Percentiles rank a stretch among this genome's conserved stretches.
These are phyloP conservation scores for Capromys pilorides DNA, from an alignment of 2,797 vertebrate species.

Conservation along the genomic window DNA sequence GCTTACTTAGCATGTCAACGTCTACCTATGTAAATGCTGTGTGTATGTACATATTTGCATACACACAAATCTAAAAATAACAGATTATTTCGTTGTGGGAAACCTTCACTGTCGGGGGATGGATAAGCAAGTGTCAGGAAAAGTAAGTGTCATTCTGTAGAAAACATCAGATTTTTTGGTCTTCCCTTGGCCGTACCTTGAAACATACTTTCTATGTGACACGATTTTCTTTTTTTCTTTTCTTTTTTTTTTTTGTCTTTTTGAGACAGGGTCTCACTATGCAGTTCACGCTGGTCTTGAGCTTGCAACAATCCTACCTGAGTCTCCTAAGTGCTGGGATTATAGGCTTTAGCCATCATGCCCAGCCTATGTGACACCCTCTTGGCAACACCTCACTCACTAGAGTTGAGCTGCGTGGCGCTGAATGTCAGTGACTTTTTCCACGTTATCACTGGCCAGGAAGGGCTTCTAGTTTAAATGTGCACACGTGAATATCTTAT, in stretches of 20 bases:
- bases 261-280: too few relatives aligned
- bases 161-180: conserved; percentile 23
- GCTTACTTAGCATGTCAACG: neutral
- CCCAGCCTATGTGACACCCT: neutral
- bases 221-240: neutral
- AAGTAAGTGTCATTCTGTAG: neutral
- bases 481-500: neutral
- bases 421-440: neutral
- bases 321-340: too few relatives aligned
- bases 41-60: neutral
- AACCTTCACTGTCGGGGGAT: neutral
- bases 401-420: neutral
- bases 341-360: too few relatives aligned
- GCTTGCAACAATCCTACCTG: too few relatives aligned
- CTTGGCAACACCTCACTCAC: neutral
- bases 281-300: too few relatives aligned
- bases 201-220: neutral
- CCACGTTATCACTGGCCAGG: neutral
- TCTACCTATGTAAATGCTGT: neutral
- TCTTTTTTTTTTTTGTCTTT: too few relatives aligned
- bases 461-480: conserved; percentile 10
- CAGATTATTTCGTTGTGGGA: neutral
- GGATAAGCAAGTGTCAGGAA: neutral
- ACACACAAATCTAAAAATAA: neutral
- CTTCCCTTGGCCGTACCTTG: neutral